Percentiles rank a stretch among this genome's conserved stretches.
Conservation (phyloP, 2,113 vertebrate species). For the Uria aalge region DNA sequence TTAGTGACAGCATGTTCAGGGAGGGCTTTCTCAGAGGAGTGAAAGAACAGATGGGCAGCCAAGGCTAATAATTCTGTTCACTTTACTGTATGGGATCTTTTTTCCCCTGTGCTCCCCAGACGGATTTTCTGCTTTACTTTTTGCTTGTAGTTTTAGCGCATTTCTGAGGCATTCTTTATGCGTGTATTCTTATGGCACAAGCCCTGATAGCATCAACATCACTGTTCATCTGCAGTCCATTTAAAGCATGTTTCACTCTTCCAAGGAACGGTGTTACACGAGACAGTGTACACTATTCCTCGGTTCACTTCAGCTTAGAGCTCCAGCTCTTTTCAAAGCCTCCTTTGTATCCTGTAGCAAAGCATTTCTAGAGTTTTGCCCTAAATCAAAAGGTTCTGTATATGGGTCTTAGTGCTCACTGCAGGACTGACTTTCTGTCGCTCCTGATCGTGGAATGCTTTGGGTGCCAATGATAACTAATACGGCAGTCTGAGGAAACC, state of each 20-base stretch:
- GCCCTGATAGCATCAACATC: not conserved
- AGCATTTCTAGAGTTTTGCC: not conserved
- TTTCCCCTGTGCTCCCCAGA: not conserved
- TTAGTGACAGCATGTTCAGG: not conserved
- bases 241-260: not conserved
- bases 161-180: not conserved
- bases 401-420: accelerated
- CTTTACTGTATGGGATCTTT: not conserved
- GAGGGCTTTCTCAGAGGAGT: not conserved
- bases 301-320: not conserved
- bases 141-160: not conserved
- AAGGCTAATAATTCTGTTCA: not conserved
- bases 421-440: not conserved
- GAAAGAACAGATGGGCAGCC: slow-evolving; percentile 11
- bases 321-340: not conserved
- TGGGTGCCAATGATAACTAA: not conserved
- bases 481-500: not conserved
- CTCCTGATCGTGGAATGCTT: not conserved
- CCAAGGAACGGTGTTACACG: accelerated
- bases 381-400: not conserved
- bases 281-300: not conserved
- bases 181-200: not conserved
- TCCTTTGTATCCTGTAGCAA: not conserved
- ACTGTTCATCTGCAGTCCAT: not conserved
- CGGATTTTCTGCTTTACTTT: not conserved